Evolutionary conservation across 2,888 invertebrate genomes (phyloP).

Genomic region (Strigamia maritima): DNA sequence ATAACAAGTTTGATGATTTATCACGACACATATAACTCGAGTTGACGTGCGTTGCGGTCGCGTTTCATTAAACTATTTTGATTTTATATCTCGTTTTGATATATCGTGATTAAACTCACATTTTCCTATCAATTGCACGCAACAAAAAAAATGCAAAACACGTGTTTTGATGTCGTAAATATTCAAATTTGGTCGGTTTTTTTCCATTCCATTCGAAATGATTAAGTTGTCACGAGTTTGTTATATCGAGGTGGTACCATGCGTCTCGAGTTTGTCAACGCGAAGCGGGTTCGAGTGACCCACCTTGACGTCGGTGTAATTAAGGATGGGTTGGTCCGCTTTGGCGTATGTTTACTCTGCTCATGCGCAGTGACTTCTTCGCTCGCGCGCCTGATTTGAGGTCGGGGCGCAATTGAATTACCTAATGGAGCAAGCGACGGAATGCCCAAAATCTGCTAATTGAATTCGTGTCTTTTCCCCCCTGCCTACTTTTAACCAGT

Average conservation of each 20-base stretch:
- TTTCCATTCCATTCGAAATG: neutral
- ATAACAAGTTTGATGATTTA: constrained; percentile 21
- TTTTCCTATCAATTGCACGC: neutral
- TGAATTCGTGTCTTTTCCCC: constrained; percentile 35
- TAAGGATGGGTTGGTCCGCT: constrained; percentile 10
- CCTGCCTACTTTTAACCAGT: constrained; percentile 31
- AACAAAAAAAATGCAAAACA: neutral
- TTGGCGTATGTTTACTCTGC: constrained; percentile 2
- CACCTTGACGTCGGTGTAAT: neutral
- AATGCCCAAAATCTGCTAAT: constrained; percentile 36
- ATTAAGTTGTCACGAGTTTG: neutral
- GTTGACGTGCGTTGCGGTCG: constrained; percentile 27
- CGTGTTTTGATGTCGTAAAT: neutral
- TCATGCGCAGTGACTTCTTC: constrained; percentile 13
- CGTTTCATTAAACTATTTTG: neutral
- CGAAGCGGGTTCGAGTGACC: constrained; percentile 2
- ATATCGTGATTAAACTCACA: neutral
- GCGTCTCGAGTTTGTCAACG: neutral
- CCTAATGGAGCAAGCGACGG: constrained; percentile 37
- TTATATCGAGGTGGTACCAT: neutral
- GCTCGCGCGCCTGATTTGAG: constrained; percentile 37
- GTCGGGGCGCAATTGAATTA: constrained; percentile 37
- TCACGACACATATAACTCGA: neutral
- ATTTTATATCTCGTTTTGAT: neutral
- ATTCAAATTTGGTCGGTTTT: neutral